A percentile compares a stretch with the other conserved stretches of the same genome.
These are phyloP conservation scores for Zaprionus nigranus DNA, from an alignment of 1,140 invertebrate species.

Conservation along the genomic window DNA sequence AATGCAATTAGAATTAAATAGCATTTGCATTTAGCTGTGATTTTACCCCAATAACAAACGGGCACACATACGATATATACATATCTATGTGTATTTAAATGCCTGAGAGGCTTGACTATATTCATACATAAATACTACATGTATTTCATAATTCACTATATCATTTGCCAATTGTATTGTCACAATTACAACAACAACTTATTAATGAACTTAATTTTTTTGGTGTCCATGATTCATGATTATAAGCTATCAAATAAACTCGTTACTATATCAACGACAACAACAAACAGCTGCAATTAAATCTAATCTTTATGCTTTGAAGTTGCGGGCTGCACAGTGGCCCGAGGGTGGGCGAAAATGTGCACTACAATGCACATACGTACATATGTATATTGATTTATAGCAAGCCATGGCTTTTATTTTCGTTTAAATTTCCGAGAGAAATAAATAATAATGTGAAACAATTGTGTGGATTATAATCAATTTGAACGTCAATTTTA, in stretches of 20 bases:
- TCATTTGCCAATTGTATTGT: constrained; percentile 8
- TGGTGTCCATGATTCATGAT: constrained; percentile 71
- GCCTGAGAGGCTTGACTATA: constrained; percentile 53
- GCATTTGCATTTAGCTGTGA: constrained; percentile 69
- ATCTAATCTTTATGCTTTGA: constrained; percentile 12
- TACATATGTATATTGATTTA: not conserved
- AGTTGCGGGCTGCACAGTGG: constrained; percentile 23
- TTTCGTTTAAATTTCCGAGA: too few species aligned
- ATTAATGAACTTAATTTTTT: constrained; percentile 79
- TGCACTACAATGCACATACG: not conserved
- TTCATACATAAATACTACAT: constrained; percentile 9
- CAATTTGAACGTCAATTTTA: too few species aligned
- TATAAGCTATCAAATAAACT: constrained; percentile 54
- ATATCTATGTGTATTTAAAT: constrained; percentile 25
- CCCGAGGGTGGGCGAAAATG: not conserved
- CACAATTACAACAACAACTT: constrained; percentile 14
- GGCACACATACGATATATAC: constrained; percentile 9
- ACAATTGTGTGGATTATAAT: too few species aligned
- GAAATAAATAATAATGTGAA: too few species aligned
- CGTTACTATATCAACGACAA: not conserved
- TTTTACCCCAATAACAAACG: constrained; percentile 42
- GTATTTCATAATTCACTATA: constrained; percentile 22
- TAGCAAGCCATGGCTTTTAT: not conserved
- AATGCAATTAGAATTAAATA: constrained; percentile 67
- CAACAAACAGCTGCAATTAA: constrained; percentile 24